Percentiles rank a stretch among this genome's conserved stretches.
Evolutionary conservation across 2,113 vertebrate genomes (phyloP).

Genomic region (Stigmatopora argus): DNA sequence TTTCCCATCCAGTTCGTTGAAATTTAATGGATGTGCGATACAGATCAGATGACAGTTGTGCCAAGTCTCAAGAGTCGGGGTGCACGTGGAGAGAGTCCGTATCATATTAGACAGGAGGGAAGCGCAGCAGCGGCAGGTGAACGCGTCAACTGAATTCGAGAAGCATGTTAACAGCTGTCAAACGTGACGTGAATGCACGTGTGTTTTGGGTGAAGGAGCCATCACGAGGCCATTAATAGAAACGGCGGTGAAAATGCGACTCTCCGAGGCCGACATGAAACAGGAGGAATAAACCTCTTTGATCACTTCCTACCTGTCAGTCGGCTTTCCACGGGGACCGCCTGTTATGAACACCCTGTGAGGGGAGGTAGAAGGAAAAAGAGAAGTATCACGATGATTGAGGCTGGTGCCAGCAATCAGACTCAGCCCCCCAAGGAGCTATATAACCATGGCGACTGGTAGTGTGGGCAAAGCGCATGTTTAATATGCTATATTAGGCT

Average conservation of each 20-base stretch:
- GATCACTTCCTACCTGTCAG: conserved; percentile 71
- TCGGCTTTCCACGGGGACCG: conserved; percentile 62
- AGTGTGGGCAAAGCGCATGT: conserved; percentile 40
- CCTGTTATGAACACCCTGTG: conserved; percentile 50
- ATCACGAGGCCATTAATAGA: conserved; percentile 50
- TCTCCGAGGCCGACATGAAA: conserved; percentile 64
- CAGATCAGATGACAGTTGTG: conserved; percentile 49
- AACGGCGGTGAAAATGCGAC: conserved; percentile 48
- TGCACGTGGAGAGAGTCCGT: conserved; percentile 38
- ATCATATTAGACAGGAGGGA: conserved; percentile 45
- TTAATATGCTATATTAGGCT: conserved; percentile 61
- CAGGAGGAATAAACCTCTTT: conserved; percentile 64
- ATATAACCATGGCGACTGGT: conserved; percentile 58
- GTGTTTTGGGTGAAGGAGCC: conserved; percentile 23
- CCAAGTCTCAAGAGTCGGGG: conserved; percentile 41
- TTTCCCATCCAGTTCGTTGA: conserved; percentile 42
- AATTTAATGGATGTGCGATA: conserved; percentile 55
- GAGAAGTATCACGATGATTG: conserved; percentile 24
- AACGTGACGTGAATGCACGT: conserved; percentile 31
- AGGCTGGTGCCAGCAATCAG: conserved; percentile 46
- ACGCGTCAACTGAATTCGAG: conserved; percentile 30
- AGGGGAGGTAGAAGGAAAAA: conserved; percentile 13
- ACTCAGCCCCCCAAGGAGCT: conserved; percentile 38
- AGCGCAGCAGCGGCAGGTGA: conserved; percentile 7
- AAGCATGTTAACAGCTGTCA: conserved; percentile 48